Base-by-base conservation (phyloP, 2,113 vertebrate species). In the Saimiri boliviensis region DNA sequence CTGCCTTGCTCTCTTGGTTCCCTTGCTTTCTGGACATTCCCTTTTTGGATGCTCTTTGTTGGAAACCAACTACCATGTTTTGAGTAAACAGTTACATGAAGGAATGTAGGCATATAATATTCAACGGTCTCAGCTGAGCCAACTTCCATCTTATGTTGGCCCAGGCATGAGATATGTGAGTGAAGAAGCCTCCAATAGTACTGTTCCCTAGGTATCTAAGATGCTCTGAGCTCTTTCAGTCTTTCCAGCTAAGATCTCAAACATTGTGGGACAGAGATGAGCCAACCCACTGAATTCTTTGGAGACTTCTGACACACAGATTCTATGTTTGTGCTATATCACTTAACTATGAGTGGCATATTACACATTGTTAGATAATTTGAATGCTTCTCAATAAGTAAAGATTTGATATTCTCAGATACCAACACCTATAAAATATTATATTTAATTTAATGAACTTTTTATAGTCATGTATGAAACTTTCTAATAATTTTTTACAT, bases 311-410 rank as follows among this genome's bases (percentile, higher is more conserved):
- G 45, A 74, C 7, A 5, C 20, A 70, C 14, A 84, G 8, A 77
- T 16, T 6, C 5, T n/a, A 52, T 40, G 79, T 54, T 81, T 45
- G 12, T 66, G 20, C 68, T 42, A 73, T 45, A 93, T 13, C 27
- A 14, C 7, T 92, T 92, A 76, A 60, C 8, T 81, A 6, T 27
- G 42, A 4, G 2, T 77, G 7, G 47, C 32, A 86, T 79, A 52
- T 81, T 73, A 63, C 5, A 91, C 7, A 89, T 87, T 63, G 52
- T 30, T 84, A 30, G 49, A 49, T 23, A 93, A 76, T 16, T 56
- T 12, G 5, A 90, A 86, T 71, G 58, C 0, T 96, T 54, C 63
- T 96, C 30, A 79, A 35, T 14, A 93, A 95, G 76, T 35, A 82
- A 87, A 19, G 27, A 91, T 16, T 11, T 93, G 42, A 66, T 73